These are phyloP conservation scores for Halyomorpha halys DNA, from an alignment of 1,140 invertebrate genomes.

Conservation along the genomic window DNA sequence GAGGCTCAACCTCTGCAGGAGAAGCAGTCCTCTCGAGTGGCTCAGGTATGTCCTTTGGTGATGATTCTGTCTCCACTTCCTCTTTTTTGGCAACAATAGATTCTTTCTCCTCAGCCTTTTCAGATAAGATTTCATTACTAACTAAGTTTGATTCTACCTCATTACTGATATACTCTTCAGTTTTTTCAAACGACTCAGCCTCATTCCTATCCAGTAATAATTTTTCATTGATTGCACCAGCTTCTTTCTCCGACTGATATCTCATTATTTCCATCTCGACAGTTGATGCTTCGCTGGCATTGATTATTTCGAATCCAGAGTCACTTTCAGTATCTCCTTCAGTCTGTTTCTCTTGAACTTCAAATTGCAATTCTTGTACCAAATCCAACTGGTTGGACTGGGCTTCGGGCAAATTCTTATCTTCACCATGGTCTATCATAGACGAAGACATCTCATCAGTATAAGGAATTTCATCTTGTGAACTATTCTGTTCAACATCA, in stretches of 20 bases:
- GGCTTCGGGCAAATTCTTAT: slow-evolving; percentile 1
- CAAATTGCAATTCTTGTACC: not conserved
- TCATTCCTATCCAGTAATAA: not conserved
- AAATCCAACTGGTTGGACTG: slow-evolving; percentile 6
- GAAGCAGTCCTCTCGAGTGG: not conserved
- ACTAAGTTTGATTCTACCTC: not conserved
- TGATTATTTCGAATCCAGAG: slow-evolving; percentile 11
- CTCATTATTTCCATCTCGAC: slow-evolving; percentile 10
- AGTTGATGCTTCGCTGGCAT: slow-evolving; percentile 9
- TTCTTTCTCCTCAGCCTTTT: not conserved
- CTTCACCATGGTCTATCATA: slow-evolving; percentile 8
- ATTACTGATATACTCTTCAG: not conserved
- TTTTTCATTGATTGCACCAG: slow-evolving; percentile 2
- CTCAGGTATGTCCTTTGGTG: not conserved
- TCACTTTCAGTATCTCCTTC: slow-evolving; percentile 1
- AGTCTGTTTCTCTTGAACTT: slow-evolving; percentile 4
- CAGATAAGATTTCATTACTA: slow-evolving; percentile 9
- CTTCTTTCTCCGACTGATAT: slow-evolving; percentile 8
- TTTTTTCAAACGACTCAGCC: not conserved
- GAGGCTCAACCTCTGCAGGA: too few species aligned
- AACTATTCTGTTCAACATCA: too few species aligned
- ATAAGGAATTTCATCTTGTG: too few species aligned
- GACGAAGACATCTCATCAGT: slow-evolving; percentile 11
- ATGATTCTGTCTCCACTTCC: not conserved
- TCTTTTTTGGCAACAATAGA: not conserved